Conservation (phyloP, 1,140 invertebrate species). For the Sarcophaga bullata region DNA sequence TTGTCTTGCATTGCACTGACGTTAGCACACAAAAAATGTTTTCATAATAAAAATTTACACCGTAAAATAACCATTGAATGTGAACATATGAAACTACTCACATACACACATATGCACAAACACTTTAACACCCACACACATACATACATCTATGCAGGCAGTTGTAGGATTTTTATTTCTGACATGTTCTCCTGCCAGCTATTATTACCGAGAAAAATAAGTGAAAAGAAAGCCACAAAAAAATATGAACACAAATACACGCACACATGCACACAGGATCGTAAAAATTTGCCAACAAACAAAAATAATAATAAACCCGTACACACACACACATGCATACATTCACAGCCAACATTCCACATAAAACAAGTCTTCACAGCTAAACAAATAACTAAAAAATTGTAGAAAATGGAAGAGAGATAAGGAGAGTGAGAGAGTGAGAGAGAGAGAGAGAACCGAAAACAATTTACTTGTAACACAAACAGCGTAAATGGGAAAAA, state of each 20-base stretch:
- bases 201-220: neutral
- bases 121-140: no score
- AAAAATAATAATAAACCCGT: conserved; percentile 10
- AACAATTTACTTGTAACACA: conserved; percentile 40
- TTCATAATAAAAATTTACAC: neutral
- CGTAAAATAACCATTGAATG: neutral
- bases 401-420: neutral
- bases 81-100: neutral
- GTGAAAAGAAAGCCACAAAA: neutral
- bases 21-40: neutral
- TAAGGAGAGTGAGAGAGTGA: neutral
- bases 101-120: no score
- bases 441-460: neutral
- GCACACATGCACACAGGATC: neutral
- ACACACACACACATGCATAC: neutral
- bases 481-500: conserved; percentile 42
- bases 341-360: no score
- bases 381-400: neutral
- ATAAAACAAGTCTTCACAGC: neutral
- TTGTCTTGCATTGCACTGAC: no score
- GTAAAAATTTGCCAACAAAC: conserved; percentile 6
- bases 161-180: neutral
- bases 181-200: conserved; percentile 1
- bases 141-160: no score
- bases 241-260: neutral